A percentile compares a stretch with the other conserved stretches of the same genome.
These are phyloP conservation scores for Tiliacea aurago DNA, from an alignment of 2,888 invertebrate species.

Conservation along the genomic window DNA sequence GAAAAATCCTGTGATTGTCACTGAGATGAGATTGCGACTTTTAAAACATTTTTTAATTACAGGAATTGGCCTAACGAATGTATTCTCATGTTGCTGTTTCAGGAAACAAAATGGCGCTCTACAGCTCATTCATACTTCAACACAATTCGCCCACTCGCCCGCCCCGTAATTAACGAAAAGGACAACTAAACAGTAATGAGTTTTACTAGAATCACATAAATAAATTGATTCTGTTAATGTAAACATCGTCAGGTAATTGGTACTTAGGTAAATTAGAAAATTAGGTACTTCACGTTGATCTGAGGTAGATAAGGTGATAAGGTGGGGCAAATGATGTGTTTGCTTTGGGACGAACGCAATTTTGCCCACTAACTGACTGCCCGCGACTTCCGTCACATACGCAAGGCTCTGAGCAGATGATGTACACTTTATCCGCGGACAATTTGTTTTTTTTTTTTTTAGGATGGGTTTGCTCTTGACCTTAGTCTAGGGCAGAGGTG, in stretches of 20 bases:
- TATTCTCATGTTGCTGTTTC: neutral
- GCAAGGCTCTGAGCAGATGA: no score
- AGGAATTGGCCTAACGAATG: neutral
- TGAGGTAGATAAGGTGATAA: constrained; percentile 36
- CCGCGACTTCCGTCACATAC: neutral
- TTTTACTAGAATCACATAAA: constrained; percentile 69
- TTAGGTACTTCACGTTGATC: constrained; percentile 48
- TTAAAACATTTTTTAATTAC: neutral
- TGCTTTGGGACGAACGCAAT: neutral
- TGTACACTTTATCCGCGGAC: no score
- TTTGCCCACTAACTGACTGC: neutral
- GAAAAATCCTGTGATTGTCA: neutral
- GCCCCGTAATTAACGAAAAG: constrained; percentile 72
- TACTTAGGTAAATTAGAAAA: constrained; percentile 59
- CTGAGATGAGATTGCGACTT: neutral
- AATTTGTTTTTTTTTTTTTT: no score
- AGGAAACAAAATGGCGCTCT: constrained; percentile 7
- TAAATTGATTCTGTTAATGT: constrained; percentile 67
- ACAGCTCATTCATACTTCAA: constrained; percentile 8
- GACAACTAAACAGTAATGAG: constrained; percentile 75
- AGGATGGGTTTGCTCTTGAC: no score
- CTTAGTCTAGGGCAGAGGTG: no score
- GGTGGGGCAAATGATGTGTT: neutral
- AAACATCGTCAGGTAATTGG: constrained; percentile 58
- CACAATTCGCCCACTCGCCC: constrained; percentile 27